Percentiles rank a stretch among this genome's conserved stretches.
phyloP scores from a whole-genome alignment of 2,888 invertebrate genomes.

The Aethes cnicana region DNA sequence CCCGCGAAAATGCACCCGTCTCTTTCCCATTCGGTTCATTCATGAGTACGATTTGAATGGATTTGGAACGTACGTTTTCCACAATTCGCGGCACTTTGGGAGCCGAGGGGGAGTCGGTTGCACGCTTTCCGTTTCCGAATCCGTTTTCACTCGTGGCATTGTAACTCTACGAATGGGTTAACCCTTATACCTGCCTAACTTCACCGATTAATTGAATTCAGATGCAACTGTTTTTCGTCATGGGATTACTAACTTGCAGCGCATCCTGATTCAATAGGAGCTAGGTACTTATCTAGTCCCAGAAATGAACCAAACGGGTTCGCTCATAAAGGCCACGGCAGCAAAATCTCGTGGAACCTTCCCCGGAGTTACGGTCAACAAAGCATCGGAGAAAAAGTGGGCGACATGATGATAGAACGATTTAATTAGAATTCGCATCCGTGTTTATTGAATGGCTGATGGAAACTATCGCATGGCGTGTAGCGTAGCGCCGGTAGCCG shows the following conservation, averaged over 20 bases:
- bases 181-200: no score
- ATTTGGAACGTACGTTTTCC: constrained; percentile 63
- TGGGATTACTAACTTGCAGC: no score
- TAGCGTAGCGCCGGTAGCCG: constrained; percentile 67
- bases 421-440: constrained; percentile 66
- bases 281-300: no score
- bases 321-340: no score
- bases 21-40: constrained; percentile 79
- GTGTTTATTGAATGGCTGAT: constrained; percentile 69
- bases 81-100: constrained; percentile 58
- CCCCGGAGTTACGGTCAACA: constrained; percentile 36
- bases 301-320: no score
- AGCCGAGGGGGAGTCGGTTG: constrained; percentile 46
- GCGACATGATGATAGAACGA: constrained; percentile 49
- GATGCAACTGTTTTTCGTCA: no score
- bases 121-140: constrained; percentile 43
- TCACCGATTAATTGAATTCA: no score
- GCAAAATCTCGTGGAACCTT: no score
- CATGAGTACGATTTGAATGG: constrained; percentile 78
- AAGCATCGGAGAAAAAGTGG: constrained; percentile 41
- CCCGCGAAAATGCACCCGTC: constrained; percentile 47
- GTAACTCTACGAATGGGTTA: no score
- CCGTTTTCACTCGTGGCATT: neutral
- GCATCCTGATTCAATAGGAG: no score
- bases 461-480: constrained; percentile 70